Evolutionary conservation across 2,113 vertebrate genomes (phyloP), one percentile per base, ranked within the genome.

Genomic region (Paracanthobrama guichenoti): DNA sequence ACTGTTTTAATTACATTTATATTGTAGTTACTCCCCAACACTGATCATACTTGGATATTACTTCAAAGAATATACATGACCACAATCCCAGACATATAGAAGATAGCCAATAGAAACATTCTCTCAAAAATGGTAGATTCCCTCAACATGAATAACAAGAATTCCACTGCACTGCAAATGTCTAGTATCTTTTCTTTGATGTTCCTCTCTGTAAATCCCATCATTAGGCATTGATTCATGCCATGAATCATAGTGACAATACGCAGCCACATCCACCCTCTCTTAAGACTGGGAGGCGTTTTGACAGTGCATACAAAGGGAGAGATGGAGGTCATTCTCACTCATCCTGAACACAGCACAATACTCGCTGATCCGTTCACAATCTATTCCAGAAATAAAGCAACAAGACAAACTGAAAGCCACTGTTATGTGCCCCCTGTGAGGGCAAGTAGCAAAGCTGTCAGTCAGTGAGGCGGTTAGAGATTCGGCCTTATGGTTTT

Each of bases 321-420:
- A 83, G 35, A 73, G 81, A 64, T 28, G 39, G 83, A 87, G 88
- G 80, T 86, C 87, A 77, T 85, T 88, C 86, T 87, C 87, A 44
- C 86, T 90, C 88, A 83, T 87, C 31, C 89, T 83, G 86, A 91
- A 91, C 89, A 87, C 86, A 48, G 76, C 81, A 89, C 88, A 89
- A 85, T 91, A 90, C 90, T 80, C 82, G 28, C 20, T 85, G 86
- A 87, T 89, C 88, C 87, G 82, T 90, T 87, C 79, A 85, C 87
- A 50, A 86, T 89, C 86, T 81, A 81, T 87, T 86, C 87, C 39
- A 64, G 88, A 88, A 90, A 87, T 85, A 91, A 89, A 90, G 89
- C 84, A 86, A 91, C 90, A 89, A 90, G 90, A 85, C 88, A 90
- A 90, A 92, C 91, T 81, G 77, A 86, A 89, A 82, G 12, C 74